phyloP scores from a whole-genome alignment of 2,113 vertebrate genomes.

The Donacobius atricapilla region DNA sequence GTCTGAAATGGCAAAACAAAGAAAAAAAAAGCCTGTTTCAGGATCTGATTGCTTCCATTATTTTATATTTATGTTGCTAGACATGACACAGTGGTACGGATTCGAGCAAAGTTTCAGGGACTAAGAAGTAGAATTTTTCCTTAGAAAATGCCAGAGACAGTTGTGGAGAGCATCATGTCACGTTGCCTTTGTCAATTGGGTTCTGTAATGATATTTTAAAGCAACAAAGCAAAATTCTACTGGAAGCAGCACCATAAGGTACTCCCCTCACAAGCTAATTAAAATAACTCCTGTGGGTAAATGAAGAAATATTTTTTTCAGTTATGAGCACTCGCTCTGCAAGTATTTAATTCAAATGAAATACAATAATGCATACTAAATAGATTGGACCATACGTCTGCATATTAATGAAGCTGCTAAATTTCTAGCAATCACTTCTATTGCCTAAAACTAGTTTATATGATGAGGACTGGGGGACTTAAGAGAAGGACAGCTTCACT shows the following conservation, averaged over 20 bases:
- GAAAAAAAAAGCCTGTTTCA: not conserved
- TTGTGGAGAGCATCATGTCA: slow-evolving; percentile 3
- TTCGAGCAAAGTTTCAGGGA: slow-evolving; percentile 32
- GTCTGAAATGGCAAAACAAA: not conserved
- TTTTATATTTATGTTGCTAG: not conserved
- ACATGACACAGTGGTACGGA: not conserved
- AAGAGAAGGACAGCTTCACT: not conserved
- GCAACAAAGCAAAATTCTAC: slow-evolving; percentile 52
- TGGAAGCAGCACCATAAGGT: slow-evolving; percentile 41
- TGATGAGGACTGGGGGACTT: not conserved
- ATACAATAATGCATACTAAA: slow-evolving; percentile 49
- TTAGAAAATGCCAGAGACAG: not conserved
- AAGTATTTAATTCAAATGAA: slow-evolving; percentile 60
- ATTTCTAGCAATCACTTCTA: slow-evolving; percentile 33
- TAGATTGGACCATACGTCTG: slow-evolving; percentile 6
- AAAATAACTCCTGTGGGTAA: slow-evolving; percentile 63
- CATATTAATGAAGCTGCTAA: slow-evolving; percentile 48
- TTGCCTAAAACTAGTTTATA: not conserved
- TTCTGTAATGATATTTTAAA: slow-evolving; percentile 55
- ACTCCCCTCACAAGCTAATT: slow-evolving; percentile 47
- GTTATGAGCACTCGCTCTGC: slow-evolving; percentile 34
- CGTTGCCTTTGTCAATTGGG: slow-evolving; percentile 4
- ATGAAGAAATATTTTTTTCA: slow-evolving; percentile 32
- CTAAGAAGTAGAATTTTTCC: not conserved
- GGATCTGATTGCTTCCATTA: not conserved